Evolutionary conservation across 2,888 invertebrate genomes (phyloP).

Genomic region (Sinhomidia bicolor): DNA sequence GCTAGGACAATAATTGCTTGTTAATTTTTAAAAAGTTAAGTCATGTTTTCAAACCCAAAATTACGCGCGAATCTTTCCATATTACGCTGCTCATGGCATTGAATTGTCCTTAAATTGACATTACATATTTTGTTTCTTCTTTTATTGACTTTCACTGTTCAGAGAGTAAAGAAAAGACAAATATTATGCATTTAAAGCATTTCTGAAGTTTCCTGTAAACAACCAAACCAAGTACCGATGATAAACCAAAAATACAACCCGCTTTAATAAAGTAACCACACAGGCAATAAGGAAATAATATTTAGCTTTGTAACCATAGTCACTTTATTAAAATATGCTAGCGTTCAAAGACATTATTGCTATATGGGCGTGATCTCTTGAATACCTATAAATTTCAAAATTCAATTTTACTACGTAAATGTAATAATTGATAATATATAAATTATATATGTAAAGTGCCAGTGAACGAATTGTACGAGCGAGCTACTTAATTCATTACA

Average conservation of each 20-base stretch:
- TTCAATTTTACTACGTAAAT: background rate
- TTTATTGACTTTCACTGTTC: background rate
- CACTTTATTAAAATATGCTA: background rate
- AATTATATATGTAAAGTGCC: background rate
- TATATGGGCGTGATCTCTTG: conserved; percentile 11
- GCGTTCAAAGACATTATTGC: background rate
- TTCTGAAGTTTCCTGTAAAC: conserved; percentile 6
- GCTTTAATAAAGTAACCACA: background rate
- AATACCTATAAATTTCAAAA: background rate
- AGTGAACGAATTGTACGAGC: background rate
- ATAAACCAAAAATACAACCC: background rate
- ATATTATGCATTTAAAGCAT: no score
- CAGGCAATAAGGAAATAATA: conserved; percentile 18
- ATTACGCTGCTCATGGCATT: background rate
- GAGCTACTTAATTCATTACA: conserved; percentile 21
- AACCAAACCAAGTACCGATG: background rate
- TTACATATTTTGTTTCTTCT: background rate
- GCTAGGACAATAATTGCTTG: background rate
- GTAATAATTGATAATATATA: background rate
- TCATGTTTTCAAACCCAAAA: background rate
- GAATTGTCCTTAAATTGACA: background rate
- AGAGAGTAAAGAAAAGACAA: background rate
- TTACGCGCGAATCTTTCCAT: no score
- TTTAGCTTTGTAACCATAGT: background rate
- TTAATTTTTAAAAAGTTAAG: background rate